These are phyloP conservation scores for Microcebus murinus DNA, from an alignment of 2,113 vertebrate species.

Conservation along the genomic window DNA sequence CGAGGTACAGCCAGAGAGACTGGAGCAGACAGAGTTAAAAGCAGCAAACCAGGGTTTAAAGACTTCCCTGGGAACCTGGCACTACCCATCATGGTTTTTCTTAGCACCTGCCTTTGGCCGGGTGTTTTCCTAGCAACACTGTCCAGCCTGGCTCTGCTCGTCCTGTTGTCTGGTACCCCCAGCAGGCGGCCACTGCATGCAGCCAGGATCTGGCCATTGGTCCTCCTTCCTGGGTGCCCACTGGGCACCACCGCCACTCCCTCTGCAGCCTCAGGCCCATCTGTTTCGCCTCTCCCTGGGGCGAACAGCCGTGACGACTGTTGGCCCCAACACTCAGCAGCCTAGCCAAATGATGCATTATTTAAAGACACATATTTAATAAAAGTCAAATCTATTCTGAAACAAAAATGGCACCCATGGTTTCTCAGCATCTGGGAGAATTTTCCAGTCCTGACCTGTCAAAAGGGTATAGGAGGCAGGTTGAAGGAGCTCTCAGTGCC, in stretches of 20 bases:
- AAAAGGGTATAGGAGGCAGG: background rate
- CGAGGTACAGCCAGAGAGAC: background rate
- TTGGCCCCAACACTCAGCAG: background rate
- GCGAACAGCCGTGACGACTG: background rate
- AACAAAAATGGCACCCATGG: background rate
- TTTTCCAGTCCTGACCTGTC: background rate
- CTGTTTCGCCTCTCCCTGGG: background rate
- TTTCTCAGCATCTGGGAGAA: background rate
- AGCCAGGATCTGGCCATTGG: background rate
- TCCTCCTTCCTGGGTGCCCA: background rate
- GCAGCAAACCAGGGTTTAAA: background rate
- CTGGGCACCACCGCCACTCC: background rate
- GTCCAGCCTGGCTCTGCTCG: background rate
- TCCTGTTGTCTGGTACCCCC: background rate
- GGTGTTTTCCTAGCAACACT: background rate
- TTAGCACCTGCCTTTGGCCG: background rate
- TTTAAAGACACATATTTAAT: constrained; percentile 31
- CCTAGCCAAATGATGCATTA: background rate
- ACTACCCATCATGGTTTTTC: background rate
- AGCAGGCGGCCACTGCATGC: background rate
- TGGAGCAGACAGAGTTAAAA: background rate
- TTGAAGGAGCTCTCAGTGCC: background rate
- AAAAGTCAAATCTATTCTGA: background rate
- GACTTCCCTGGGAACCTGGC: background rate
- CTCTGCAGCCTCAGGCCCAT: background rate